Evolutionary conservation across 2,113 vertebrate genomes (phyloP).

Genomic region (Nansenia antarctica): DNA sequence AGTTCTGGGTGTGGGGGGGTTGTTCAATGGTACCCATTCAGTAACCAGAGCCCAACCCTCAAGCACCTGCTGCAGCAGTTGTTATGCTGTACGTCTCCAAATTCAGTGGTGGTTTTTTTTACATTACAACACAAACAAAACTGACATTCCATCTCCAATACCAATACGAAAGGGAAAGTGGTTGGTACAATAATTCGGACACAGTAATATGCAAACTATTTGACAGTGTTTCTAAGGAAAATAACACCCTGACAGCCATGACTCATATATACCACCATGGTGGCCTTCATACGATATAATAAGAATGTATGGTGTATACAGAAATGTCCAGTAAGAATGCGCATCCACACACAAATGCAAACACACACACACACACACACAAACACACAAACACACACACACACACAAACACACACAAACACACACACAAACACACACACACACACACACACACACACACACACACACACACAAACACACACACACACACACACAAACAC

Average conservation of each 20-base stretch:
- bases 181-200: neutral
- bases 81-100: conserved; percentile 39
- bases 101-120: neutral
- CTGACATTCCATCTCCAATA: neutral
- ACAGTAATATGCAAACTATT: neutral
- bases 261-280: neutral
- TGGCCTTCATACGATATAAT: neutral
- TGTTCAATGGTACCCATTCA: conserved; percentile 49
- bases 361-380: too few species aligned
- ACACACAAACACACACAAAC: too few species aligned
- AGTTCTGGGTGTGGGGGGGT: conserved; percentile 19
- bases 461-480: too few species aligned
- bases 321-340: neutral
- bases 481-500: too few species aligned
- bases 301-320: too few species aligned
- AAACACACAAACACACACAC: too few species aligned
- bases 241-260: too few species aligned
- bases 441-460: too few species aligned
- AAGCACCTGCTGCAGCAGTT: conserved; percentile 68
- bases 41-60: conserved; percentile 45
- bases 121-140: conserved; percentile 8
- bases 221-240: too few species aligned
- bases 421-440: too few species aligned
- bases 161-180: neutral
- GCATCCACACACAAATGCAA: too few species aligned